Evolutionary conservation across 1,140 invertebrate genomes (phyloP).

Genomic region (Papilio xuthus): DNA sequence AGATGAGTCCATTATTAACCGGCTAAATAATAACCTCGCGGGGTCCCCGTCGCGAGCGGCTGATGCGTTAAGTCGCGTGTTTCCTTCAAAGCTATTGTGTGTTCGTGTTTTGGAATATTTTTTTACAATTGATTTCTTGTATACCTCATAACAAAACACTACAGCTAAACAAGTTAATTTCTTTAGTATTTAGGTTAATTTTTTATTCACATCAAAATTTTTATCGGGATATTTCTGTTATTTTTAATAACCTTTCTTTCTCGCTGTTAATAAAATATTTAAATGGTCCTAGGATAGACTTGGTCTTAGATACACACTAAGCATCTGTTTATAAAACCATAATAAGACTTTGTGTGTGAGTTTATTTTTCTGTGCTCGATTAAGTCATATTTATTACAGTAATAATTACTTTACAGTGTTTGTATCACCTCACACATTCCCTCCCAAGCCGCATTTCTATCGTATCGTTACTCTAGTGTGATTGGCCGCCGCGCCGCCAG

Average conservation of each 20-base stretch:
- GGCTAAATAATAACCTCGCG: conserved; percentile 61
- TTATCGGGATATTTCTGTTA: no score
- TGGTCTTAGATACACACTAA: no score
- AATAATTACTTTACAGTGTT: not conserved
- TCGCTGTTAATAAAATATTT: no score
- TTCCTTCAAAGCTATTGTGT: conserved; percentile 35
- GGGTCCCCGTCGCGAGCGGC: conserved; percentile 48
- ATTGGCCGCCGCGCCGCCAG: conserved; percentile 26
- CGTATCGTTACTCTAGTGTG: not conserved
- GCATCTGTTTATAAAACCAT: no score
- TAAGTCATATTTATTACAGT: not conserved
- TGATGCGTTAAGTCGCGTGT: conserved; percentile 55
- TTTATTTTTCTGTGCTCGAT: not conserved
- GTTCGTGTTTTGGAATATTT: not conserved
- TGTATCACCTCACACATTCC: not conserved
- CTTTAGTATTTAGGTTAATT: not conserved
- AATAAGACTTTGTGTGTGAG: not conserved
- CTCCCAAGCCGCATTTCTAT: conserved; percentile 22
- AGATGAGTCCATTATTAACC: conserved; percentile 77
- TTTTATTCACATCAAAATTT: not conserved
- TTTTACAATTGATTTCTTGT: conserved; percentile 13
- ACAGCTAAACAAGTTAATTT: not conserved
- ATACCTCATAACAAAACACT: not conserved
- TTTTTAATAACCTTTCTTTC: no score
- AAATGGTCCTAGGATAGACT: no score